phyloP scores from a whole-genome alignment of 2,797 vertebrate species.

The Coreius guichenoti region DNA sequence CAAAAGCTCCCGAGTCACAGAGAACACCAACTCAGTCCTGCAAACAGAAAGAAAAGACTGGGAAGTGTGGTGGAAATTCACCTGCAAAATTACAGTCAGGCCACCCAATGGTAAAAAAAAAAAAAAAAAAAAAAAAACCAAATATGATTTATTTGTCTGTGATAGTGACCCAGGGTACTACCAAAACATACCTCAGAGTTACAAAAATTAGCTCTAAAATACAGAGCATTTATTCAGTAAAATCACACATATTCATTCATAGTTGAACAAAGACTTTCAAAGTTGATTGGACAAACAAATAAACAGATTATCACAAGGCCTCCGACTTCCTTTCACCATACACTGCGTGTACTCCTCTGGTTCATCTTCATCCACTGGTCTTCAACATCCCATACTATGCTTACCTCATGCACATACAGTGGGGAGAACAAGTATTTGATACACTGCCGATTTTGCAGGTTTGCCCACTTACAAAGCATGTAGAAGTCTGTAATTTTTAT shows the following conservation, averaged over 20 bases:
- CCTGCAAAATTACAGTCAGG: neutral
- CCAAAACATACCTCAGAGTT: neutral
- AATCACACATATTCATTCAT: neutral
- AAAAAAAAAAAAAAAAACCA: no score
- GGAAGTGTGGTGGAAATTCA: neutral
- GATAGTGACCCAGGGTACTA: neutral
- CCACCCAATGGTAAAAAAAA: neutral
- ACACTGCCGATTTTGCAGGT: no score
- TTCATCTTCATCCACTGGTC: neutral
- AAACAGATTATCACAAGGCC: neutral
- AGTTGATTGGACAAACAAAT: neutral
- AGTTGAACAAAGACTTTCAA: neutral
- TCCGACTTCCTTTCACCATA: neutral
- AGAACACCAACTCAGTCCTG: constrained; percentile 93
- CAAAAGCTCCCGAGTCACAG: constrained; percentile 89
- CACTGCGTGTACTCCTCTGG: neutral
- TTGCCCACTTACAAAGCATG: no score
- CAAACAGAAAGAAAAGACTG: neutral
- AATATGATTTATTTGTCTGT: neutral
- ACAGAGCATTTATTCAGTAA: no score
- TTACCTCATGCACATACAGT: neutral
- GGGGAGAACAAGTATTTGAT: no score
- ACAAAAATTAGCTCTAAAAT: neutral
- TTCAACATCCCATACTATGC: neutral
- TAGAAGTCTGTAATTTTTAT: no score